Evolutionary conservation across 2,888 invertebrate genomes (phyloP).

Genomic region (Drosophila greeni): DNA sequence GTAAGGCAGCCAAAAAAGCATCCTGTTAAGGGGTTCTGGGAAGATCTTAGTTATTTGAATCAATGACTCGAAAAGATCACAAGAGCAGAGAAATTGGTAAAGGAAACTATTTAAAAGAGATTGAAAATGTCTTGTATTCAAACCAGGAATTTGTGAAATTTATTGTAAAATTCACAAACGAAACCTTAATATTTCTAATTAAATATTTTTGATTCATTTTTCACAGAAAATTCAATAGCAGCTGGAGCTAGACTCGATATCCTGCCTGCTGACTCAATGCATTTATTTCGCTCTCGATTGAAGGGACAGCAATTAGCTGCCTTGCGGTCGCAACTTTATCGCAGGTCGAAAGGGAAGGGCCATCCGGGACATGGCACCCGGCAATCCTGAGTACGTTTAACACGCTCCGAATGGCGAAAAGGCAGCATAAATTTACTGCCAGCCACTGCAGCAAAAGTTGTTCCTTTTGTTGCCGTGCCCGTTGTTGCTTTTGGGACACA

Average conservation of each 20-base stretch:
- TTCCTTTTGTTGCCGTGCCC: constrained; percentile 8
- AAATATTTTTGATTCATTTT: background rate
- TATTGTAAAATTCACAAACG: too few relatives aligned
- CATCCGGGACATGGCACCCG: constrained; percentile 38
- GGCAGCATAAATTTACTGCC: constrained; percentile 60
- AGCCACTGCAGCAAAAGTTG: constrained; percentile 41
- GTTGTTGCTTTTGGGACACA: constrained; percentile 23
- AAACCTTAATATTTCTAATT: background rate
- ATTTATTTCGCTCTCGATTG: constrained; percentile 13
- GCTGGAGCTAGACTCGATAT: background rate
- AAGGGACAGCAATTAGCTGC: constrained; percentile 63
- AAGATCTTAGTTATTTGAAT: constrained; percentile 42
- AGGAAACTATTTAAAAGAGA: background rate
- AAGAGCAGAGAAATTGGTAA: constrained; percentile 38
- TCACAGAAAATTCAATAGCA: background rate
- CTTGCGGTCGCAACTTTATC: constrained; percentile 53
- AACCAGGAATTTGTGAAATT: background rate
- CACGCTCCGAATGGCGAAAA: constrained; percentile 66
- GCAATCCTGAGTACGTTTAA: constrained; percentile 65
- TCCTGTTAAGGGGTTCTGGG: background rate
- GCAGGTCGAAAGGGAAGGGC: constrained; percentile 27
- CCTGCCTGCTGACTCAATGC: background rate
- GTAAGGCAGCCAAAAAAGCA: background rate
- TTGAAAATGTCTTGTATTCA: background rate
- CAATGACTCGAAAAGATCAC: constrained; percentile 59